Percentiles rank a stretch among this genome's conserved stretches.
phyloP scores from a whole-genome alignment of 2,797 vertebrate species.

The Cyclopterus lumpus region DNA sequence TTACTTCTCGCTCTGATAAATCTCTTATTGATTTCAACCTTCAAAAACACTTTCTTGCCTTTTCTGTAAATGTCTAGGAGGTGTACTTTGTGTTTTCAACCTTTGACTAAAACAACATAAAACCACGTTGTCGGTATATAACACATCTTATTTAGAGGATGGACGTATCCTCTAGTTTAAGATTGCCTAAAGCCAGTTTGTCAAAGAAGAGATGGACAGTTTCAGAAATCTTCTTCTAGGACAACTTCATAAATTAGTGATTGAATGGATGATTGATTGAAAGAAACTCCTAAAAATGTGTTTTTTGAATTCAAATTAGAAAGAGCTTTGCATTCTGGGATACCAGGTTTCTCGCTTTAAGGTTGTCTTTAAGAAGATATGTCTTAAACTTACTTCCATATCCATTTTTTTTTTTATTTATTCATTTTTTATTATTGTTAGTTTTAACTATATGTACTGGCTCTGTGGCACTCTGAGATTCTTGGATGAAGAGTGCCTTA shows the following conservation, averaged over 20 bases:
- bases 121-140: no score
- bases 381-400: background rate
- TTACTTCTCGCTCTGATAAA: slow-evolving; percentile 45
- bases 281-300: background rate
- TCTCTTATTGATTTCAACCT: slow-evolving; percentile 67
- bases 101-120: background rate
- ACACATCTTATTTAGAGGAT: slow-evolving; percentile 2
- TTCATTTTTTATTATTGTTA: no score
- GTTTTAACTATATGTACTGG: no score
- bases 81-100: slow-evolving; percentile 20
- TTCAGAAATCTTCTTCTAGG: background rate
- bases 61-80: slow-evolving; percentile 22
- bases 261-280: background rate
- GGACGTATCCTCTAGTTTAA: background rate
- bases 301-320: background rate
- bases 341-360: background rate
- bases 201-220: background rate
- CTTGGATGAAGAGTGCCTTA: no score
- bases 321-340: background rate
- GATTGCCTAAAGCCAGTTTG: background rate
- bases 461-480: no score
- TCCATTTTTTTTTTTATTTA: no score
- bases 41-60: slow-evolving; percentile 19
- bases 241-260: slow-evolving; percentile 7
- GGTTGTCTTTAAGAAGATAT: background rate